Percentiles rank a stretch among this genome's conserved stretches.
Conservation (phyloP, 2,113 vertebrate genomes). For the Deroptyus accipitrinus region DNA sequence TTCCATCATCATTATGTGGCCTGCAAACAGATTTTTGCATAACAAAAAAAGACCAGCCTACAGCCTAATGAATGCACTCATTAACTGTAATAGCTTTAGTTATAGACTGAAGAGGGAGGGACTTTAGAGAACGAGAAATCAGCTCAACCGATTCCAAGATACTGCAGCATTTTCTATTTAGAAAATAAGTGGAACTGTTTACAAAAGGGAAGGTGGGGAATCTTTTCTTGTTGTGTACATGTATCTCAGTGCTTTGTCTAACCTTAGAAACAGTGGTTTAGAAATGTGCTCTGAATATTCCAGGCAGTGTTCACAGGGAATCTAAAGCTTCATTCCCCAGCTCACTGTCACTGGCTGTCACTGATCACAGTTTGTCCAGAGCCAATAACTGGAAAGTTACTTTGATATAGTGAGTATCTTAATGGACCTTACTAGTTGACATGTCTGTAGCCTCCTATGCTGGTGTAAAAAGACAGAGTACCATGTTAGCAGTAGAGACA, state of each 20-base stretch:
- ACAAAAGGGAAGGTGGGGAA: background rate
- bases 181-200: conserved; percentile 6
- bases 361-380: background rate
- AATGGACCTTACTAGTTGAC: background rate
- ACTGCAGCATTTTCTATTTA: background rate
- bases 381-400: background rate
- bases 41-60: conserved; percentile 25
- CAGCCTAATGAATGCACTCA: conserved; percentile 52
- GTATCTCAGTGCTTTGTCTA: background rate
- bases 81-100: conserved; percentile 57
- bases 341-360: background rate
- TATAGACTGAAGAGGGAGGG: background rate
- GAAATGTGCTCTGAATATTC: background rate
- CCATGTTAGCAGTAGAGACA: background rate
- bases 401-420: background rate
- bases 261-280: background rate
- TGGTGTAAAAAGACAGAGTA: background rate
- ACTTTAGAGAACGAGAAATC: background rate
- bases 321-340: background rate
- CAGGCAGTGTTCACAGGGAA: background rate
- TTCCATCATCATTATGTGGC: conserved; percentile 66
- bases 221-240: background rate
- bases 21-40: conserved; percentile 49
- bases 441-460: background rate
- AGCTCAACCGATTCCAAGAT: background rate